Evolutionary conservation across 2,797 vertebrate species (phyloP), one percentile per base, ranked within the genome.

Genomic region (Microctenopoma steveboyesi): DNA sequence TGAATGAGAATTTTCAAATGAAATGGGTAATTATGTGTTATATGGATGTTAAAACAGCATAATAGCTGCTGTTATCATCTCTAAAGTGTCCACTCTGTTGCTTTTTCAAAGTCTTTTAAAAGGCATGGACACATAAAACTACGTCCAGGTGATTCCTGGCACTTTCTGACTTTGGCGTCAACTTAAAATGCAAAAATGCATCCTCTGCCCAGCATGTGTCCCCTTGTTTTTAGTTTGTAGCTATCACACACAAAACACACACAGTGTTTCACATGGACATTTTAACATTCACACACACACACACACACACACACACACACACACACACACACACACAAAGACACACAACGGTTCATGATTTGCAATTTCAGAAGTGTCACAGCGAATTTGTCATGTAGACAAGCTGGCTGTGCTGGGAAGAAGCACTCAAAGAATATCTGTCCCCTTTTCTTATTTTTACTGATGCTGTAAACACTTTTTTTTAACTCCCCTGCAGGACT

Each of bases 171-270:
- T 74, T 84, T 83, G 72, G 55, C 46, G 52, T 69, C 52, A 78
- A 79, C 63, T 84, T 85, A 83, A 77, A 73, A 83, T 84, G 76
- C 81, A 86, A 83, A 77, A 76, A 68, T 69, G 46, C 57, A 62
- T 75, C 51, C 6, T 64, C 54, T 37, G 53, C 75, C 58, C 80
- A 81, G 75, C 76, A 79, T 82, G 75, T 69, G 66, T 68, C 74
- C 59, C 45, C 57, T 60, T 63, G 58, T 73, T 75, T 75, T 72
- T 63, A 63, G 47, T 72, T 62, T 59, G 59, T 49, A 57, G 55
- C 50, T 30, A 16, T 47, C 52, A 59, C 37, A 61, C 52, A 42
- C 33, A 61, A 37, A 67, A 48, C n/a, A 28, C 43, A 4, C 11
- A 25, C 63, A 65, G 14, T 45, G 16, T 16, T 42, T 37, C 49